Evolutionary conservation across 2,888 invertebrate genomes (phyloP), one percentile per base, ranked within the genome.

Genomic region (Cacoxenus indagator): DNA sequence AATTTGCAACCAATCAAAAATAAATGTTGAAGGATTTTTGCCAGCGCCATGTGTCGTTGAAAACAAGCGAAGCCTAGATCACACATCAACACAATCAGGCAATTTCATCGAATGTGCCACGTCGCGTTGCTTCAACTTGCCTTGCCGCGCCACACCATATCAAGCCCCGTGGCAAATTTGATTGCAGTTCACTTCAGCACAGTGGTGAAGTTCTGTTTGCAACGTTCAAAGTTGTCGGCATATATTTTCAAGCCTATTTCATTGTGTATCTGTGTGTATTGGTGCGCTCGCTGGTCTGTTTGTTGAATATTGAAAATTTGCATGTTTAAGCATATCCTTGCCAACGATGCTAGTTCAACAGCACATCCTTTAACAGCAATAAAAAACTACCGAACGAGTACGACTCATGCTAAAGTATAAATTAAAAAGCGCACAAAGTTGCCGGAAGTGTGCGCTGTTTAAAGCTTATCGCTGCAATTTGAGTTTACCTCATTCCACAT

Each of bases 61-160:
- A 77, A 82, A 83, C 85, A 82, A 85, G 81, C 85, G 84, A 86
- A 83, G 85, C 85, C 83, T 84, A 84, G 84, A 85, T 85, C 84
- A 85, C 85, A 85, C 86, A 85, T 85, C 85, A 85, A 86, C 85
- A 86, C 85, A 85, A 86, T 85, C 86, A 81, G 83, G 83, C 82
- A 78, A 80, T 84, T 86, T 85, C 86, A 85, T 85, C 85, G 86
- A 79, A 81, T 80, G 76, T 77, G 73, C 62, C 22, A 43, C 64
- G 66, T 69, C 14, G 2, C 43, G 19, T 19, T 37, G 5, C 37
- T 8, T 37, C 5, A 14, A 37, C 14, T 37, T 14, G 37, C 37
- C 37, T 37, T 14, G 14, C 9, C 37, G 37, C 37, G 37, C 37
- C 9, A 11, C 14, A 8, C 37, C 48, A 8, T 48, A 11, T 48